Conservation (phyloP, 2,113 vertebrate genomes). For the Burhinus oedicnemus region DNA sequence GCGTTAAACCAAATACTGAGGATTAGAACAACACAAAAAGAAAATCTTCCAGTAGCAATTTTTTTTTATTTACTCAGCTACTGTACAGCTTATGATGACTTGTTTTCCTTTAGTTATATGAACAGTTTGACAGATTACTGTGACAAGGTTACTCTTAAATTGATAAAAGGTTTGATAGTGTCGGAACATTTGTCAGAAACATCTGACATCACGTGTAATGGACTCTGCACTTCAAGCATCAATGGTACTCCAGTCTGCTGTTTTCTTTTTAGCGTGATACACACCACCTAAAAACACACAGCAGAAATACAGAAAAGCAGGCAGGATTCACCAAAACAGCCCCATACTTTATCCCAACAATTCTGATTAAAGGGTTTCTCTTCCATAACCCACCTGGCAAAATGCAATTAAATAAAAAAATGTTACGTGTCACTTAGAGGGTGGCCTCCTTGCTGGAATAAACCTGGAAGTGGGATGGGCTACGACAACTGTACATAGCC, state of each 20-base stretch:
- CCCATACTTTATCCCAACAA: neutral
- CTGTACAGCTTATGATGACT: constrained; percentile 60
- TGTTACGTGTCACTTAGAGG: fast-evolving
- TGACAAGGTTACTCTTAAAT: constrained; percentile 79
- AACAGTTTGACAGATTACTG: constrained; percentile 76
- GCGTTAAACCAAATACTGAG: constrained; percentile 29
- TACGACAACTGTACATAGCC: neutral
- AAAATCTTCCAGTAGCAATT: constrained; percentile 24
- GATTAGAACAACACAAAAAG: constrained; percentile 42
- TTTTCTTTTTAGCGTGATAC: neutral
- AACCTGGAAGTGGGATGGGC: neutral
- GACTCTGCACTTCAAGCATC: constrained; percentile 50
- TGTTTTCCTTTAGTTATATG: constrained; percentile 74
- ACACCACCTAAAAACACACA: neutral
- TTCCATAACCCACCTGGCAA: neutral
- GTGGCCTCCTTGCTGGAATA: neutral
- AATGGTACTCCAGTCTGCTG: constrained; percentile 3
- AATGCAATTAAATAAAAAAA: neutral
- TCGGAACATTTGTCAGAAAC: constrained; percentile 78
- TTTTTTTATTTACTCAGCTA: constrained; percentile 66
- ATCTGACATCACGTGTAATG: constrained; percentile 65
- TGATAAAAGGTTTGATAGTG: constrained; percentile 82
- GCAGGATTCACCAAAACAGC: neutral
- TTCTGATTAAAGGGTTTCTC: neutral
- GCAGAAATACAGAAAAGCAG: neutral